These are phyloP conservation scores for Galendromus occidentalis DNA, from an alignment of 1,140 invertebrate genomes.

Conservation along the genomic window DNA sequence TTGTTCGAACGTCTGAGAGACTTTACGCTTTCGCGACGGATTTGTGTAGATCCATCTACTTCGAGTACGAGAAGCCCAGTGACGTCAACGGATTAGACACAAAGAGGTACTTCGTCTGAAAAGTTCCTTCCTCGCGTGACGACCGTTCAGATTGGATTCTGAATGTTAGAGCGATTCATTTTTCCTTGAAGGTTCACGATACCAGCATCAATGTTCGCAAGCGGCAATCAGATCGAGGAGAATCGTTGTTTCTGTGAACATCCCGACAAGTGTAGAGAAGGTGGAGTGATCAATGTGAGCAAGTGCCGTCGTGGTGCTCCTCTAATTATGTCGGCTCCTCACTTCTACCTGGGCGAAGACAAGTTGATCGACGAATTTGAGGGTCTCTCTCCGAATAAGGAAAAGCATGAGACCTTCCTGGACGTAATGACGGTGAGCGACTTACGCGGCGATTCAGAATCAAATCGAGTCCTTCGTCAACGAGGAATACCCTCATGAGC, in stretches of 20 bases:
- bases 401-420: neutral
- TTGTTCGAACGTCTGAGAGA: constrained; percentile 13
- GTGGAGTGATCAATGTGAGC: neutral
- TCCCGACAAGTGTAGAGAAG: neutral
- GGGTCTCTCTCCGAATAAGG: neutral
- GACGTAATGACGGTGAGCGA: neutral
- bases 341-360: neutral
- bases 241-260: neutral
- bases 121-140: too few relatives aligned
- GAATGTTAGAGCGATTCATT: too few relatives aligned
- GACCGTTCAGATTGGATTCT: too few relatives aligned
- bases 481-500: too few relatives aligned
- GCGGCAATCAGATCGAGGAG: neutral
- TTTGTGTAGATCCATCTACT: constrained; percentile 20
- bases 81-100: neutral
- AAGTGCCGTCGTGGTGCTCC: neutral
- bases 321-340: neutral
- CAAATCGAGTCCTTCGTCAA: too few relatives aligned
- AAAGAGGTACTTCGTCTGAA: neutral
- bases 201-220: neutral
- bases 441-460: too few relatives aligned
- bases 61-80: constrained; percentile 14
- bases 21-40: constrained; percentile 18
- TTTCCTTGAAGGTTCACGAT: neutral
- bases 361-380: neutral